A percentile compares a stretch with the other conserved stretches of the same genome.
Evolutionary conservation across 2,797 vertebrate species (phyloP).

Genomic region (Micromesistius poutassou): DNA sequence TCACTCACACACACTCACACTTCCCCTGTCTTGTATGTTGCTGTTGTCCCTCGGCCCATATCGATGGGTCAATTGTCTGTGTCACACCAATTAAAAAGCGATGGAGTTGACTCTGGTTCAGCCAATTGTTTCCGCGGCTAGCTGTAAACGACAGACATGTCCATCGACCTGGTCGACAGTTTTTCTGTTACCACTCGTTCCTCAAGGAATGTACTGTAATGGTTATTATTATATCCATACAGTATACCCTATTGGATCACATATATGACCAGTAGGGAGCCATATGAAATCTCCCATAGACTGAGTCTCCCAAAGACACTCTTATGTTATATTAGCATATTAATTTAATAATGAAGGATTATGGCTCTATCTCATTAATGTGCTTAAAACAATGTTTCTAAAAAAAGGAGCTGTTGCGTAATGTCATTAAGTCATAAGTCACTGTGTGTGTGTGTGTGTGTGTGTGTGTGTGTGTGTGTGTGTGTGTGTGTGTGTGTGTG

Average conservation of each 20-base stretch:
- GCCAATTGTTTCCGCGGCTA: conserved; percentile 21
- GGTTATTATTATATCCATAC: not conserved
- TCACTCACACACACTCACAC: too few relatives aligned
- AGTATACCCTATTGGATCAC: not conserved
- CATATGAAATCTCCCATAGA: not conserved
- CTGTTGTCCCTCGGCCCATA: conserved; percentile 33
- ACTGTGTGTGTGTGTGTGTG: not conserved
- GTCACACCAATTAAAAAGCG: conserved; percentile 42
- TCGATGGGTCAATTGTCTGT: conserved; percentile 44
- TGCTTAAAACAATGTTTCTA: not conserved
- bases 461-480: not conserved
- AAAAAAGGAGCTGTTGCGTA: not conserved
- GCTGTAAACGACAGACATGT: conserved; percentile 29
- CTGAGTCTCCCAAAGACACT: not conserved
- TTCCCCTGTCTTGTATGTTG: not conserved
- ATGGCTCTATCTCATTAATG: not conserved
- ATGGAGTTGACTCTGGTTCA: conserved; percentile 43
- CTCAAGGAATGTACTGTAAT: too few relatives aligned
- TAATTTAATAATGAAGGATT: not conserved
- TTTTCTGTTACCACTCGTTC: not conserved
- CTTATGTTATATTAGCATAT: not conserved
- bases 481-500: not conserved
- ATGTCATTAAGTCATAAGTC: conserved; percentile 1
- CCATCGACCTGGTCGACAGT: conserved; percentile 6
- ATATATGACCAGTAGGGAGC: not conserved